Base-by-base conservation (phyloP, 2,113 vertebrate genomes). In the Mola mola region DNA sequence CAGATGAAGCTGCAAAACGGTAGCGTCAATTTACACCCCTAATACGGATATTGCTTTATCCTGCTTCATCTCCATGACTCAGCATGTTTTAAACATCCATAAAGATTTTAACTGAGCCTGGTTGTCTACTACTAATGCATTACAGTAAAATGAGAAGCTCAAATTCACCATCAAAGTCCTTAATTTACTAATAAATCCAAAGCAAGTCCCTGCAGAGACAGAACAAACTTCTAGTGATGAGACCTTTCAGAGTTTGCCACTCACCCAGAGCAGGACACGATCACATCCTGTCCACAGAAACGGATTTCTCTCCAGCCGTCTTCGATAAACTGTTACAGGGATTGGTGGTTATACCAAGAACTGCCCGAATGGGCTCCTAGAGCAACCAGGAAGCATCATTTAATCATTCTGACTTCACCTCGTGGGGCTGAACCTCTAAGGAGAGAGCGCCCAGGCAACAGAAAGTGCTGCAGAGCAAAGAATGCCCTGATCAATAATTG, bases 401-500 rank as follows among this genome's bases (percentile, higher is more conserved):
- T 72, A 12, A 61, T 77, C 66, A 28, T 19, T 47, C 36, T 40
- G 46, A 37, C 26, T 51, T 25, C 33, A 48, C 61, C 56, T 52
- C 28, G 0, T 13, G 13, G 64, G 66, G 42, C 31, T 48, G 46
- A 24, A 66, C 50, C 56, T 63, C 47, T 29, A 36, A 67, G 31
- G 24, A 43, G 38, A 34, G 37, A 71, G 60, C 3, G 24, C 3
- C 3, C 2, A 24, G 61, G 52, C 55, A 71, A 56, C 40, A 42
- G 59, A 66, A 44, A 63, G 52, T 47, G 49, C 66, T 24, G 46
- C 55, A 34, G 46, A 68, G 66, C 51, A 52, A 43, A 66, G 41
- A 49, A 34, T 9, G 50, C 24, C 34, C 51, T 34, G 6, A 75
- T 85, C 72, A 75, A 90, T 84, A 79, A 86, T 91, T 76, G 41